Conservation (phyloP, 1,140 invertebrate species). For the Mercenaria mercenaria region DNA sequence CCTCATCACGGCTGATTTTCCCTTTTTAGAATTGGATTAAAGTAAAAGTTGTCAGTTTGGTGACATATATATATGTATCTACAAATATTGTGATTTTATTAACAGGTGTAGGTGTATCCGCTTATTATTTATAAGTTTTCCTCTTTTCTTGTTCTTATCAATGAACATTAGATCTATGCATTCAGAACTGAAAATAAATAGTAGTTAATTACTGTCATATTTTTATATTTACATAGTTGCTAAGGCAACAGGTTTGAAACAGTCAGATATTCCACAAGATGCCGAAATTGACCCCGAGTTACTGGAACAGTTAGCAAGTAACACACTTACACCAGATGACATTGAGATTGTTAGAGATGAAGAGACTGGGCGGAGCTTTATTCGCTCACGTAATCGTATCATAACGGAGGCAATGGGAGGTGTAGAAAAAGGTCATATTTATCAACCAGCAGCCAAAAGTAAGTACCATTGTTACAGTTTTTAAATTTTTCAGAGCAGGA, state of each 20-base stretch:
- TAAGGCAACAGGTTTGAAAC: conserved; percentile 75
- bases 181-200: no score
- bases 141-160: no score
- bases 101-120: no score
- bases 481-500: neutral
- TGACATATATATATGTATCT: no score
- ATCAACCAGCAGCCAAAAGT: conserved; percentile 73
- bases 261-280: conserved; percentile 74
- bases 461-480: conserved; percentile 52
- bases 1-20: no score
- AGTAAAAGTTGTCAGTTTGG: no score
- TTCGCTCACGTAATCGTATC: conserved; percentile 73
- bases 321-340: conserved; percentile 80
- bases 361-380: conserved; percentile 76
- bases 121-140: no score
- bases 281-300: conserved; percentile 81
- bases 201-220: no score
- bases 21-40: no score
- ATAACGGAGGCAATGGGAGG: conserved; percentile 74
- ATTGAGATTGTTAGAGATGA: conserved; percentile 80
- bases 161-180: no score
- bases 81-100: no score
- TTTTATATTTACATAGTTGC: conserved; percentile 72
- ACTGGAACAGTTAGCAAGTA: conserved; percentile 78
- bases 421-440: conserved; percentile 81